Evolutionary conservation across 2,888 invertebrate genomes (phyloP), one percentile per base, ranked within the genome.

Genomic region (Hydroisotoma schaefferi): DNA sequence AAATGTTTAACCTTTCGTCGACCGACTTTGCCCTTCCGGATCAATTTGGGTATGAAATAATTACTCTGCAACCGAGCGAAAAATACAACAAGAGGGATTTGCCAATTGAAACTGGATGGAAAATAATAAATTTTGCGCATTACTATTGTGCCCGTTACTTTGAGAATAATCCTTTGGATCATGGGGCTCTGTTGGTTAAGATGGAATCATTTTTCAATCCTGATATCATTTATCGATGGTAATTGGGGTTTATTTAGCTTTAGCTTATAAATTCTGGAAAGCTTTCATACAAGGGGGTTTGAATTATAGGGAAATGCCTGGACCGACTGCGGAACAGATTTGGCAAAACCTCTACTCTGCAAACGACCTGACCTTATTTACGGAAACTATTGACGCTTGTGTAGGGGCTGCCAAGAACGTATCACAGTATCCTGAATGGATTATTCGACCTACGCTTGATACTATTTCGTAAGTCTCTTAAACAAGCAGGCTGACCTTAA

Each of bases 161-260:
- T 38, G 22, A 57, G n/a, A 15, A 27, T 5, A 44, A 53, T 23
- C 58, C 63, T 0, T 53, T 26, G 3, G 69, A 69, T 49, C 61
- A 62, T 37, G 60, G 62, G 40, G 55, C 61, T 0, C 20, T 69
- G 37, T 53, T 62, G 22, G 46, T 54, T 10, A 63, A 62, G 60
- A n/a, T 69, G 55, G 57, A 60, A 37, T 57, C 61, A 12, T 53
- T 65, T 5, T 69, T 69, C 46, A 69, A 65, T 53, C 52, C 43
- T 8, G 65, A 63, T 12, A 63, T 69, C 15, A 46, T 61, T 12
- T 62, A 57, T 28, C 37, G 69, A 57, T 69, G 69, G 69, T 69
- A 53, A 37, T n/a, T 43, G n/a, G 3, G 18, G 6, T 51, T 20
- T n/a, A 5, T 3, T 22, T 22, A 29, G 29, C 20, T 29, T 2